Conservation (phyloP, 2,113 vertebrate genomes). For the Orthochromis malagaraziensis region DNA sequence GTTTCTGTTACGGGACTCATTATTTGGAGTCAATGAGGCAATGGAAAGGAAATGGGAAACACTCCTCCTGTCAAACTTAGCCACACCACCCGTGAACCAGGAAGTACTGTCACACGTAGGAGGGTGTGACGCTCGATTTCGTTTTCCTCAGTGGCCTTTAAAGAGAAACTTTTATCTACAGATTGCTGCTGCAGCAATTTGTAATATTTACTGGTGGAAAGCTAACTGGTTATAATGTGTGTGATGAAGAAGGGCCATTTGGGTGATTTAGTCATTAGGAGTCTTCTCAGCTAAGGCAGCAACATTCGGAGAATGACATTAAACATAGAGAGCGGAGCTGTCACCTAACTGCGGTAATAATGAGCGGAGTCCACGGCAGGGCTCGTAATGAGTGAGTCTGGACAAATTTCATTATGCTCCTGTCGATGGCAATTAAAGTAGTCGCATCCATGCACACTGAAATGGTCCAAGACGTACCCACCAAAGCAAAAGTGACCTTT, state of each 20-base stretch:
- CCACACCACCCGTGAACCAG: background rate
- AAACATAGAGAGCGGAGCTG: slow-evolving; percentile 6
- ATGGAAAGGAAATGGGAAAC: slow-evolving; percentile 50
- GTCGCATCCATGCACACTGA: background rate
- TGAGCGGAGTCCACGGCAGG: slow-evolving; percentile 11
- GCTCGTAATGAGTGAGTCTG: slow-evolving; percentile 26
- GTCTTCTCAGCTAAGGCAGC: background rate
- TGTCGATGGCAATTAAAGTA: slow-evolving; percentile 41
- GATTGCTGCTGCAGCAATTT: background rate
- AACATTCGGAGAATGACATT: background rate
- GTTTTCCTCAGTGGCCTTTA: background rate
- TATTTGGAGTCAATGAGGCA: slow-evolving; percentile 21
- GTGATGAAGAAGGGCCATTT: background rate
- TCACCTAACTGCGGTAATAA: slow-evolving; percentile 1
- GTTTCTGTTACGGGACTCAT: slow-evolving; percentile 28
- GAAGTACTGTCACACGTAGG: slow-evolving; percentile 31
- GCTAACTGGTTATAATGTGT: background rate
- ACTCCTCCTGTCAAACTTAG: background rate
- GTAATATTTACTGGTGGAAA: background rate
- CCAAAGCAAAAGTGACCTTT: slow-evolving; percentile 36
- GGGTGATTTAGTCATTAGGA: slow-evolving; percentile 9
- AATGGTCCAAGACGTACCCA: background rate
- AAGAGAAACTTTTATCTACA: background rate
- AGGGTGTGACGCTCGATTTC: background rate
- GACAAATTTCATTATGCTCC: slow-evolving; percentile 34